A percentile compares a stretch with the other conserved stretches of the same genome.
phyloP scores from a whole-genome alignment of 2,113 vertebrate genomes.

The Salvator merianae region DNA sequence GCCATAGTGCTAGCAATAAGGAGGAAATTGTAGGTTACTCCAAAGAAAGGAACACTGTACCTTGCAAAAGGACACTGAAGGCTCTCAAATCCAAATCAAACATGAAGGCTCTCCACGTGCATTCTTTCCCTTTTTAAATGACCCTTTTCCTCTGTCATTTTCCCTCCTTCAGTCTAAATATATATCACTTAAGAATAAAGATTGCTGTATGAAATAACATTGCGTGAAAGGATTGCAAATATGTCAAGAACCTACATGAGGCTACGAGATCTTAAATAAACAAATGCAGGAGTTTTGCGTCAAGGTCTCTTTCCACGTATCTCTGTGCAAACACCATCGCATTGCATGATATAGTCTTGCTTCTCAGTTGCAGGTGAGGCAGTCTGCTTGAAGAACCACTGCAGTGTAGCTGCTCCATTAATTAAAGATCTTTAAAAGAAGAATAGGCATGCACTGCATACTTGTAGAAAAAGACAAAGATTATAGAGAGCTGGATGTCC shows the following conservation, averaged over 20 bases:
- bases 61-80: too few relatives aligned
- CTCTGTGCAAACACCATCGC: not conserved
- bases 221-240: slow-evolving; percentile 3
- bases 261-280: slow-evolving; percentile 6
- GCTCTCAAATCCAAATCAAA: not conserved
- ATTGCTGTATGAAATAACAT: not conserved
- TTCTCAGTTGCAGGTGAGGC: not conserved
- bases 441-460: not conserved
- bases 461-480: not conserved
- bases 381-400: not conserved
- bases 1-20: too few relatives aligned
- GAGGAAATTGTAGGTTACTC: not conserved
- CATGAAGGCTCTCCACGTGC: not conserved
- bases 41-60: not conserved
- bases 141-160: not conserved
- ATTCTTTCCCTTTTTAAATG: not conserved
- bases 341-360: not conserved
- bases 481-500: not conserved
- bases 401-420: too few relatives aligned
- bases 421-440: not conserved
- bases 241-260: not conserved
- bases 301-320: not conserved
- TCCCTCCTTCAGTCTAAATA: not conserved
- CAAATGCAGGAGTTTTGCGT: not conserved
- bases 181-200: not conserved